Evolutionary conservation across 1,140 invertebrate species (phyloP).

Genomic region (Nixonia krombeini): DNA sequence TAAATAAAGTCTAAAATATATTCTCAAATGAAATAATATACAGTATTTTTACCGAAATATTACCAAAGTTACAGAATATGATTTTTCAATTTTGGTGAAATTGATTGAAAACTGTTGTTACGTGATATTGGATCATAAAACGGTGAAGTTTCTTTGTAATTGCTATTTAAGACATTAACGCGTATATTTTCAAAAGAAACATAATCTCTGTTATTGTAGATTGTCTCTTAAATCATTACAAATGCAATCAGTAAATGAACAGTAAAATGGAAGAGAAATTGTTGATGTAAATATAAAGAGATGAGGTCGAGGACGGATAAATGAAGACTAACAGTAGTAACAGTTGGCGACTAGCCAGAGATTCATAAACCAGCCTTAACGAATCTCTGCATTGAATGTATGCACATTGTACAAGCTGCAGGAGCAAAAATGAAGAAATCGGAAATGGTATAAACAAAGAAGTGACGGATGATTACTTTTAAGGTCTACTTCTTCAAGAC

Average conservation of each 20-base stretch:
- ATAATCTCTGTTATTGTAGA: background rate
- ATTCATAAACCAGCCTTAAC: conserved; percentile 21
- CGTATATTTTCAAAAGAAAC: background rate
- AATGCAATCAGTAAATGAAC: conserved; percentile 19
- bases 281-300: conserved; percentile 5
- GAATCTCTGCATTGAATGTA: background rate
- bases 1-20: too few species aligned
- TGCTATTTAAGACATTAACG: too few species aligned
- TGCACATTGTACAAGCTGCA: background rate
- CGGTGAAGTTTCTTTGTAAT: too few species aligned
- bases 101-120: too few species aligned
- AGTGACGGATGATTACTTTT: too few species aligned
- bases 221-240: conserved; percentile 10
- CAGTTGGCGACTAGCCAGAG: conserved; percentile 46
- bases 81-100: too few species aligned
- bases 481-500: too few species aligned
- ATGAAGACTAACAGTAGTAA: conserved; percentile 15
- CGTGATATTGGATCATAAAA: too few species aligned
- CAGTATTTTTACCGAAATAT: background rate
- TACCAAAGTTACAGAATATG: background rate
- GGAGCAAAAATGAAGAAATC: background rate
- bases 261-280: background rate
- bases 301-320: background rate
- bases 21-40: too few species aligned
- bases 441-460: too few species aligned